Evolutionary conservation across 2,113 vertebrate species (phyloP).

Genomic region (Scopus umbretta): DNA sequence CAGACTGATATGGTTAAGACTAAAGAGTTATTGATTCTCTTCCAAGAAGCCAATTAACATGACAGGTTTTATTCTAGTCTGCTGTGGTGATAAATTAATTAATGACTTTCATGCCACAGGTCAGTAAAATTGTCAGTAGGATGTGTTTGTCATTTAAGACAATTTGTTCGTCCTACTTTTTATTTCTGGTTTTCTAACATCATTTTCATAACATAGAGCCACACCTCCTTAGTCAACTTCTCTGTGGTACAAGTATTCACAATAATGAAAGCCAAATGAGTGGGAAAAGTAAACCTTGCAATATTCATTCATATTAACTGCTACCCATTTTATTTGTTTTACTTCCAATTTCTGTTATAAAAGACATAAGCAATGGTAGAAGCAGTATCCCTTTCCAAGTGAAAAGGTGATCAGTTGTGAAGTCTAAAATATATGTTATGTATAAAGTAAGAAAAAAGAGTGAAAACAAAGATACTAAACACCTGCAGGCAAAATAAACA

Average conservation of each 20-base stretch:
- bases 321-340: not conserved
- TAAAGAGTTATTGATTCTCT: not conserved
- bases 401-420: not conserved
- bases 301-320: not conserved
- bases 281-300: not conserved
- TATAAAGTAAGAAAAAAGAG: not conserved
- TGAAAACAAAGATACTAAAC: not conserved
- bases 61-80: not conserved
- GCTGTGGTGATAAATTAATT: not conserved
- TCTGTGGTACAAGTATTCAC: not conserved
- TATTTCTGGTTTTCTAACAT: not conserved
- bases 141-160: not conserved
- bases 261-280: not conserved
- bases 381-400: not conserved
- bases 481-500: not conserved
- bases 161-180: not conserved
- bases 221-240: not conserved
- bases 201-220: not conserved
- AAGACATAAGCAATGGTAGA: not conserved
- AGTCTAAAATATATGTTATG: not conserved
- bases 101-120: not conserved
- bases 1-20: not conserved
- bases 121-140: not conserved
- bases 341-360: not conserved
- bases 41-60: not conserved